phyloP scores from a whole-genome alignment of 2,888 invertebrate species.

The Himalopsyche tibetana region DNA sequence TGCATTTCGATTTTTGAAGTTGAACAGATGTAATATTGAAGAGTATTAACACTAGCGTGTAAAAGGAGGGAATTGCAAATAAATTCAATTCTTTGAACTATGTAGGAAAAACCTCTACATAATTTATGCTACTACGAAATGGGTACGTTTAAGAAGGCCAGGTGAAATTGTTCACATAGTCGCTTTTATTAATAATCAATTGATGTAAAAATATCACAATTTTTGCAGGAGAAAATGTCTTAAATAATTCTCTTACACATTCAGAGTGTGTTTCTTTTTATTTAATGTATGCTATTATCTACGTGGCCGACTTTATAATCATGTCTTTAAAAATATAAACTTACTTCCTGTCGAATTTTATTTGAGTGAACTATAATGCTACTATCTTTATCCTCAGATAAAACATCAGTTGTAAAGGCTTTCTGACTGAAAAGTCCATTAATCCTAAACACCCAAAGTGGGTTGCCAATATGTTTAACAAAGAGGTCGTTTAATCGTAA shows the following conservation, averaged over 20 bases:
- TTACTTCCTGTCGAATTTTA: no score
- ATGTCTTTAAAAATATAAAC: no score
- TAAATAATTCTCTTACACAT: not conserved
- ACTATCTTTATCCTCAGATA: no score
- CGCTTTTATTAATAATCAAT: not conserved
- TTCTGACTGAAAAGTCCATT: no score
- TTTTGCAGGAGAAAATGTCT: not conserved
- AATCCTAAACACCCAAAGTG: no score
- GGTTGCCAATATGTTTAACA: no score
- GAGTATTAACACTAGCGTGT: not conserved
- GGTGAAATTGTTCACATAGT: constrained; percentile 1
- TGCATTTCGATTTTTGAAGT: not conserved
- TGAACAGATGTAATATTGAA: not conserved
- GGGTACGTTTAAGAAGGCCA: not conserved
- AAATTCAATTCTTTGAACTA: not conserved
- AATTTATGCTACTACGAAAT: not conserved
- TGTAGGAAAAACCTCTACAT: not conserved
- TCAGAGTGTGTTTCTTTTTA: no score
- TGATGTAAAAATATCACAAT: not conserved
- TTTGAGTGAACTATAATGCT: no score
- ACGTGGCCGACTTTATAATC: no score
- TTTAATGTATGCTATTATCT: no score
- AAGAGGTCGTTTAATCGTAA: no score
- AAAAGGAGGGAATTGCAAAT: not conserved
- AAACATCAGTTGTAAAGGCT: no score